phyloP scores from a whole-genome alignment of 1,140 invertebrate genomes.

The Alviniconcha marisindica region DNA sequence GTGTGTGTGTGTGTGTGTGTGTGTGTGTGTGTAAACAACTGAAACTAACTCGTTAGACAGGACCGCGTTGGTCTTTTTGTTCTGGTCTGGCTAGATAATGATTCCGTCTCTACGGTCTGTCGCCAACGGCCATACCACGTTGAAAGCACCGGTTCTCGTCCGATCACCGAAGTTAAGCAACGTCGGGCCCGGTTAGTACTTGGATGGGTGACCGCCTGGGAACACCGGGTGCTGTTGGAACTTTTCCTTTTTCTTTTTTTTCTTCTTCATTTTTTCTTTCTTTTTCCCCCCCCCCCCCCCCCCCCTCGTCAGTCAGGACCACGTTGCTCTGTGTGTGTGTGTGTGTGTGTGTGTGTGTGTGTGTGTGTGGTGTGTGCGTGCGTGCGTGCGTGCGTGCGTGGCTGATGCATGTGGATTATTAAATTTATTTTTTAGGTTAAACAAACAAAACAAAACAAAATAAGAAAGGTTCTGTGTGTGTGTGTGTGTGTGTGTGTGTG shows the following conservation, averaged over 20 bases:
- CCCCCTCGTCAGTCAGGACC: too few species aligned
- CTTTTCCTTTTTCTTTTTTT: too few species aligned
- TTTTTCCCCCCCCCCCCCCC: not conserved
- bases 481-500: constrained; percentile 1
- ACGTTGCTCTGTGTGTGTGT: constrained; percentile 10
- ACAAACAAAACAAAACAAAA: not conserved
- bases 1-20: not conserved
- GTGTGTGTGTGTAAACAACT: not conserved
- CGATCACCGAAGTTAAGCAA: too few species aligned
- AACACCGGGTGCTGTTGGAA: too few species aligned
- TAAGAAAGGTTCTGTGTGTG: not conserved
- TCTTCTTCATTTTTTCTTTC: too few species aligned
- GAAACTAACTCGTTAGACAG: not conserved
- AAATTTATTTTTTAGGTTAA: too few species aligned
- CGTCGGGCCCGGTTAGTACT: not conserved
- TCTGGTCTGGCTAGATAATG: not conserved
- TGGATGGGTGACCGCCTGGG: not conserved
- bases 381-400: not conserved
- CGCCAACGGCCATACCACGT: too few species aligned
- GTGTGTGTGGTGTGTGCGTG: constrained; percentile 13
- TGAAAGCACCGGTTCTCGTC: too few species aligned
- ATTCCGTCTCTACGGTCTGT: too few species aligned
- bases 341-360: constrained; percentile 17
- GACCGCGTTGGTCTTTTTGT: not conserved
- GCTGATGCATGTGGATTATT: too few species aligned